These are phyloP conservation scores for Tetanocera ferruginea DNA, from an alignment of 2,888 invertebrate species.

Conservation along the genomic window DNA sequence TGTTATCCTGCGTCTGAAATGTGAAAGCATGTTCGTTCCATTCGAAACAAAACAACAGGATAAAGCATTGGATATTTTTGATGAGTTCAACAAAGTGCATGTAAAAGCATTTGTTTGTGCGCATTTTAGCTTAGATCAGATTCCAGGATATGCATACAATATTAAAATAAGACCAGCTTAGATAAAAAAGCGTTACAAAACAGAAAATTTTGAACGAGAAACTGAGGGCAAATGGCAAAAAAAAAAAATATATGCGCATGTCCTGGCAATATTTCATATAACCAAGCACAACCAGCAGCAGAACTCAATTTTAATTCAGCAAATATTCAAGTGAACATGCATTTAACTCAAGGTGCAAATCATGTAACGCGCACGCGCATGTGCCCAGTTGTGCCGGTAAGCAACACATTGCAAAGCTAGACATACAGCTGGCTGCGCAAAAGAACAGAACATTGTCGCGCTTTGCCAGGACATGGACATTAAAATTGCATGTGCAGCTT, in stretches of 20 bases:
- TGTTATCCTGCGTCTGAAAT: background rate
- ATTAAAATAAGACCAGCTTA: background rate
- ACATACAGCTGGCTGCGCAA: background rate
- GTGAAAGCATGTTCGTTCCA: background rate
- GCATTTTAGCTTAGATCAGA: background rate
- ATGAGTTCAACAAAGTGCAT: background rate
- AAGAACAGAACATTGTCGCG: background rate
- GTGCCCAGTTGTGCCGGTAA: background rate
- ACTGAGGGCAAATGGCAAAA: background rate
- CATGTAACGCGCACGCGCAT: background rate
- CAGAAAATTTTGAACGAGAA: background rate
- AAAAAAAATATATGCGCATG: background rate
- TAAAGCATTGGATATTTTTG: background rate
- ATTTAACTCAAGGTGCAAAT: constrained; percentile 16
- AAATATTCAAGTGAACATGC: background rate
- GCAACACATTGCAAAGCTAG: background rate
- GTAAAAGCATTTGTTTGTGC: background rate
- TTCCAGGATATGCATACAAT: background rate
- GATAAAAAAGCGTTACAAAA: background rate
- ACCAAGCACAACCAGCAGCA: constrained; percentile 1
- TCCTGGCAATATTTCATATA: background rate
- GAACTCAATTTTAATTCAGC: background rate
- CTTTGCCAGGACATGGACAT: background rate
- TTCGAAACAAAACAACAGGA: background rate
- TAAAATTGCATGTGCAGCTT: constrained; percentile 5